These are phyloP conservation scores for Pangasius djambal DNA, from an alignment of 2,797 vertebrate species.

Conservation along the genomic window DNA sequence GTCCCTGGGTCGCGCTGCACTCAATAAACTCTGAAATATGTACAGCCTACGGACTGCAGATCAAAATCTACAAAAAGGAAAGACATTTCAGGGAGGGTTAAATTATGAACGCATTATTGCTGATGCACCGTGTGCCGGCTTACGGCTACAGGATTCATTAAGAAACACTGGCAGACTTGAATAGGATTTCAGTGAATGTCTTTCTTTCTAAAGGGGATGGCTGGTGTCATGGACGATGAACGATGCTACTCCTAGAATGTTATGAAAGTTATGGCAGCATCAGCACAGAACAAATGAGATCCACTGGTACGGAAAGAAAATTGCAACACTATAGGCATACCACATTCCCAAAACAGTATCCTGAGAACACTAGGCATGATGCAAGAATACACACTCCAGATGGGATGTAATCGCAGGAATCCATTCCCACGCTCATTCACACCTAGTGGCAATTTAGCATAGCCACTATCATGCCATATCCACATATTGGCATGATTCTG, in stretches of 20 bases:
- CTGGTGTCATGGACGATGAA: background rate
- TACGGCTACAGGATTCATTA: conserved; percentile 29
- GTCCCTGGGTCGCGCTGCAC: conserved; percentile 7
- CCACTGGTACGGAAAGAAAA: background rate
- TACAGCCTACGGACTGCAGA: background rate
- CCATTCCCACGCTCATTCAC: background rate
- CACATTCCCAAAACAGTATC: background rate
- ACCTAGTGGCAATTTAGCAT: background rate
- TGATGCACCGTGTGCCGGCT: conserved; percentile 11
- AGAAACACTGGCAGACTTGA: conserved; percentile 1
- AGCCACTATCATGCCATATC: too few species aligned
- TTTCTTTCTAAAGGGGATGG: conserved; percentile 9
- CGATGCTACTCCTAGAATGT: background rate
- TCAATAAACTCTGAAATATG: conserved; percentile 10
- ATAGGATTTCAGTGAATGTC: conserved; percentile 14
- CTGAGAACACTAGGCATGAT: background rate
- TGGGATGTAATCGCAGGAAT: background rate
- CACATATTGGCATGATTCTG: background rate
- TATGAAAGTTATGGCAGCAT: background rate
- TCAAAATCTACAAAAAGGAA: background rate
- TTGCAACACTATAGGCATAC: background rate
- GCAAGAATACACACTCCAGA: background rate
- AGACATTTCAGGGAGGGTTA: background rate
- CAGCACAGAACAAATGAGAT: conserved; percentile 2
- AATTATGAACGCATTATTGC: conserved; percentile 1